Base-by-base conservation (phyloP, 2,797 vertebrate species). In the Columba guinea region DNA sequence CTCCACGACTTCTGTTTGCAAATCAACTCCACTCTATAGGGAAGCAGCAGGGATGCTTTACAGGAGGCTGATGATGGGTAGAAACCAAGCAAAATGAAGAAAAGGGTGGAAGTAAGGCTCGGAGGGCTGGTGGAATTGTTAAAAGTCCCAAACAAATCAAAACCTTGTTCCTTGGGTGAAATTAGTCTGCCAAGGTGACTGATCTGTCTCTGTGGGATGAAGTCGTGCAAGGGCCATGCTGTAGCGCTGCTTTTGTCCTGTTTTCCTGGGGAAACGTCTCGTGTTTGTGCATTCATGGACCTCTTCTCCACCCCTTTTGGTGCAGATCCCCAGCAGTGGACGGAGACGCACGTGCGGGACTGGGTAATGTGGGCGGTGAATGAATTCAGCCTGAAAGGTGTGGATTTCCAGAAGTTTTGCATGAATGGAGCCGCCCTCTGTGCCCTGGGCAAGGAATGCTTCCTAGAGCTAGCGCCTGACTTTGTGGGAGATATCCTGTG, bases 401-500 rank as follows among this genome's bases (percentile, higher is more conserved):
- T 99, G 56, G 99, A 99, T 97, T 99, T 99, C 96, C 99, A 99
- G 95, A 99, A 99, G 96, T 99, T 99, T 87, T 98, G 98, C 91
- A 99, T 99, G 98, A 99, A 98, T 0, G 99, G 99, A 69, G 99
- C 99, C 76, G 98, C 95, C 70, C 98, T 99, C 87, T 99, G 99
- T 4, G 99, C 98, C 0, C 98, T 99, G 97, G 99, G 99, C 53
- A 99, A 99, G 97, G 99, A 99, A 49, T 98, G 99, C 93, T 99
- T 99, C 97, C 98, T 99, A 34, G 99, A 99, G 96, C 97, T 99
- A 93, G 99, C 99, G 0, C 99, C 99, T 2, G 99, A 99, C 97
- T 99, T 99, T 92, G 99, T 99, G 84, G 99, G 99, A 22, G 99
- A 99, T 94, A 99, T 99, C 97, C 98, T 99, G 30, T 99, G 99